Conservation (phyloP, 1,140 invertebrate genomes). For the Diorhabda elongata region DNA sequence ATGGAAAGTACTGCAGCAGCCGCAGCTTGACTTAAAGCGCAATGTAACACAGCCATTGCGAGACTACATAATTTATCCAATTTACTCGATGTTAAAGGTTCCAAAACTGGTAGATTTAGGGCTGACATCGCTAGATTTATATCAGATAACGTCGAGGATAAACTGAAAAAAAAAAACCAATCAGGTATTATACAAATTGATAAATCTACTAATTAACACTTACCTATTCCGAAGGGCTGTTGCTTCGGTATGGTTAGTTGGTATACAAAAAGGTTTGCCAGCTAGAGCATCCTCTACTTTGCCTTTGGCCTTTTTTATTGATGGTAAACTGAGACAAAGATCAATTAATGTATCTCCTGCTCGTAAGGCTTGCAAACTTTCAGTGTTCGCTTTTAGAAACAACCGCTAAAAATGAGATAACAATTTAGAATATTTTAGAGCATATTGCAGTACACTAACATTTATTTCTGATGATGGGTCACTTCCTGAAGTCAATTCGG, state of each 20-base stretch:
- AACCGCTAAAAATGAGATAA: constrained; percentile 47
- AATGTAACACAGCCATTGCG: constrained; percentile 73
- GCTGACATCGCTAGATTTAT: constrained; percentile 78
- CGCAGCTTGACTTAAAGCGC: constrained; percentile 67
- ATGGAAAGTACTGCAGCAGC: constrained; percentile 64
- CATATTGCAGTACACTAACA: constrained; percentile 26
- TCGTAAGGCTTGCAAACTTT: constrained; percentile 55
- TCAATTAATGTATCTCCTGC: constrained; percentile 77
- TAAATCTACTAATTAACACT: constrained; percentile 4
- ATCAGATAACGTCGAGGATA: constrained; percentile 75
- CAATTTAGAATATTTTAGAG: too few species aligned
- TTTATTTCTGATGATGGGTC: constrained; percentile 44
- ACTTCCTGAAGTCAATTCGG: constrained; percentile 39
- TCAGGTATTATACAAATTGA: background rate
- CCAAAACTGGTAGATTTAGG: constrained; percentile 77
- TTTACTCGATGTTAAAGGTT: constrained; percentile 77
- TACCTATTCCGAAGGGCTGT: constrained; percentile 63
- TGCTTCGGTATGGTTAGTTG: constrained; percentile 70
- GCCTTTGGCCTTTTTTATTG: constrained; percentile 68
- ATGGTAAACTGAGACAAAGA: constrained; percentile 70
- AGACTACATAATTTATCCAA: constrained; percentile 77
- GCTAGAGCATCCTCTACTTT: constrained; percentile 66
- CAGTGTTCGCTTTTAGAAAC: constrained; percentile 57
- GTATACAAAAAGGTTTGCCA: constrained; percentile 62
- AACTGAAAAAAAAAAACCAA: constrained; percentile 52